Conservation (phyloP, 2,888 invertebrate genomes). For the Macrosoma leucophasiata region DNA sequence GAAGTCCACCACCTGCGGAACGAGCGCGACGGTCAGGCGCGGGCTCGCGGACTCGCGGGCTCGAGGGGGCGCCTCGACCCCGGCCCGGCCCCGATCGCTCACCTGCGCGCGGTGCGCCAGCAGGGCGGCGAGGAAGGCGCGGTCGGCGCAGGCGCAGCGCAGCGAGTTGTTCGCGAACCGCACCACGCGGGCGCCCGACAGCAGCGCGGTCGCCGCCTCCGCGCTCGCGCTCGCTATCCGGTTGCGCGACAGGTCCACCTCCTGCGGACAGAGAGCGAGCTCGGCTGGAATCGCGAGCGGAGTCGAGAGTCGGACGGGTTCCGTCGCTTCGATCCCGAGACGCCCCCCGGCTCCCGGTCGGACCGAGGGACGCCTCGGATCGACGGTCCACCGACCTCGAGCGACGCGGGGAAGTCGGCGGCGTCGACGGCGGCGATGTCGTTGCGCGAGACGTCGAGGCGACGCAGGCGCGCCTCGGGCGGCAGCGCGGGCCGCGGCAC, state of each 20-base stretch:
- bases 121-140: constrained; percentile 23
- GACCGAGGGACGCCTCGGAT: too few species aligned
- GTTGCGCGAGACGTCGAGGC: constrained; percentile 21
- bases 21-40: constrained; percentile 11
- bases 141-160: constrained; percentile 25
- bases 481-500: constrained; percentile 15
- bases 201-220: constrained; percentile 20
- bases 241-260: constrained; percentile 29
- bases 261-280: constrained; percentile 6
- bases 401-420: constrained; percentile 12
- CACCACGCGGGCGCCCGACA: constrained; percentile 19
- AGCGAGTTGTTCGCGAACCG: constrained; percentile 29
- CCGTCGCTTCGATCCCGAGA: background rate
- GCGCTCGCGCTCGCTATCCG: constrained; percentile 16
- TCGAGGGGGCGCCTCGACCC: constrained; percentile 28
- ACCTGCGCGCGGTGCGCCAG: constrained; percentile 11
- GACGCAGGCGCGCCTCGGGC: constrained; percentile 12
- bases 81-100: constrained; percentile 8
- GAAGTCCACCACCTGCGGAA: constrained; percentile 7
- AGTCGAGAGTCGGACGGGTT: too few species aligned
- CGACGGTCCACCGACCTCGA: constrained; percentile 8
- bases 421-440: constrained; percentile 16
- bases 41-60: constrained; percentile 24
- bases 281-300: too few species aligned
- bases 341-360: too few species aligned